A percentile compares a stretch with the other conserved stretches of the same genome.
Conservation (phyloP, 2,113 vertebrate genomes). For the Lepus americanus region DNA sequence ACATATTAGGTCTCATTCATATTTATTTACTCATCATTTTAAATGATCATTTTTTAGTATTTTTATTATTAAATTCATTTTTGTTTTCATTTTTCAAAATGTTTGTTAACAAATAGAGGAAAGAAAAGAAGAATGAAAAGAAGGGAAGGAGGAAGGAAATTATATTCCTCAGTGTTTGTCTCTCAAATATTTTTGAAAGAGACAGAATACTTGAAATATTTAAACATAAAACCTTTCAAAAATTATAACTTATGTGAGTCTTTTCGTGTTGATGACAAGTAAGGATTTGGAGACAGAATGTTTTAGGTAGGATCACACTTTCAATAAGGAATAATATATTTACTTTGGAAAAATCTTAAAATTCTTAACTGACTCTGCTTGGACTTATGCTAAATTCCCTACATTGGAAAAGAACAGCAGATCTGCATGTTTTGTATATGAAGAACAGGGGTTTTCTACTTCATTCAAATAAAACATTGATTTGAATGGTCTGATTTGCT, state of each 20-base stretch:
- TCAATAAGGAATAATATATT: neutral
- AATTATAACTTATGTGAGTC: neutral
- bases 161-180: neutral
- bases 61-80: neutral
- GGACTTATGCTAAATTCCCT: neutral
- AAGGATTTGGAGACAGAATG: neutral
- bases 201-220: neutral
- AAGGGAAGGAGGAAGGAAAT: rapidly evolving
- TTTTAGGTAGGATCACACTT: neutral
- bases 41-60: neutral
- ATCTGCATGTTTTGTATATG: neutral
- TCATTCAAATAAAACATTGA: neutral
- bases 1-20: neutral
- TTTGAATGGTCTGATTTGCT: neutral
- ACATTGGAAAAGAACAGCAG: neutral
- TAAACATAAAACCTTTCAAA: neutral
- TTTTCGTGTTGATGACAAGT: neutral
- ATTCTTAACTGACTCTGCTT: neutral
- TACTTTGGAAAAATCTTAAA: constrained; percentile 17
- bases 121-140: too few species aligned
- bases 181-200: neutral
- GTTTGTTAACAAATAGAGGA: neutral
- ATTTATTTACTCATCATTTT: neutral
- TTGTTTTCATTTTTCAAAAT: neutral
- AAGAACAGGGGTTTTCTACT: neutral